phyloP scores from a whole-genome alignment of 2,888 invertebrate genomes.

The Polietes domitor region DNA sequence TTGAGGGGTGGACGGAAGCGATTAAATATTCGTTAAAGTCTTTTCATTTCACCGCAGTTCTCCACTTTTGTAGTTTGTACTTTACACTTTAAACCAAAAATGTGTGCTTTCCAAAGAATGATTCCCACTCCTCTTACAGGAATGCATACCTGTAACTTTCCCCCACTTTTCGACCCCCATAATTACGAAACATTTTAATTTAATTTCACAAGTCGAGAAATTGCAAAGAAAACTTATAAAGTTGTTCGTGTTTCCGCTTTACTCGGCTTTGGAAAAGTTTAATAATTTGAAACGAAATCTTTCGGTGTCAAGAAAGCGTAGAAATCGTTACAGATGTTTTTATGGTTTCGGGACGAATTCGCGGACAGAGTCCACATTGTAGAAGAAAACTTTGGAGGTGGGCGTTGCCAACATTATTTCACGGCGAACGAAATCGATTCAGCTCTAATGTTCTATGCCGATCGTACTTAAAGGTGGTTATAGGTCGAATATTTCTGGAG shows the following conservation, averaged over 20 bases:
- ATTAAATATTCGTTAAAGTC: background rate
- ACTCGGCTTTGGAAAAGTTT: background rate
- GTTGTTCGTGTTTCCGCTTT: background rate
- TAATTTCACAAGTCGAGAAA: background rate
- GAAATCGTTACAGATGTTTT: too few species aligned
- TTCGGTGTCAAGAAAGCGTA: background rate
- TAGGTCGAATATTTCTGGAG: too few species aligned
- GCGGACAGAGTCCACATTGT: too few species aligned
- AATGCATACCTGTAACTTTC: slow-evolving; percentile 1
- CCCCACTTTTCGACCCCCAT: slow-evolving; percentile 3
- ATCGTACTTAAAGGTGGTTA: too few species aligned
- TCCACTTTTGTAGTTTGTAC: too few species aligned
- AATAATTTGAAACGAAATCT: slow-evolving; percentile 21
- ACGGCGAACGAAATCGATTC: too few species aligned
- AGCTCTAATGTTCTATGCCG: too few species aligned
- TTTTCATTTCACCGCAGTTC: too few species aligned
- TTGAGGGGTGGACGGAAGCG: background rate
- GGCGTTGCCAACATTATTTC: too few species aligned
- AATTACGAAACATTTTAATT: slow-evolving; percentile 35
- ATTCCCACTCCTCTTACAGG: background rate
- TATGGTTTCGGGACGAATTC: too few species aligned
- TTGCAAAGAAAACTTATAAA: slow-evolving; percentile 5
- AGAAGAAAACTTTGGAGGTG: too few species aligned
- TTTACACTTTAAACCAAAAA: slow-evolving; percentile 20
- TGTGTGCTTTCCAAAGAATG: slow-evolving; percentile 2